Evolutionary conservation across 2,113 vertebrate genomes (phyloP), one percentile per base, ranked within the genome.

Genomic region (Pseudorasbora parva): DNA sequence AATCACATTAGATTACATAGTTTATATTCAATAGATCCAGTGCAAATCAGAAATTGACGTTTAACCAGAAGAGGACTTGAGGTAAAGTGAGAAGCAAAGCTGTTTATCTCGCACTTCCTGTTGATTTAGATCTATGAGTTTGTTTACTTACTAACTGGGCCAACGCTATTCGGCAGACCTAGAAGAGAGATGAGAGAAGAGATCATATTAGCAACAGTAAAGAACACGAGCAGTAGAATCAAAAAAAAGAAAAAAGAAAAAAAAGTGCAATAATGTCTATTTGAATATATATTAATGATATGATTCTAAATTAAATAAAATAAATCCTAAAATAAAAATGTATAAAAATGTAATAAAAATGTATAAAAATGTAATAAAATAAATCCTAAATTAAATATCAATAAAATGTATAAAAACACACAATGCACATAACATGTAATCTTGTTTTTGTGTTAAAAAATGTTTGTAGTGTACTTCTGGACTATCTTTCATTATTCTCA

Each of bases 101-200:
- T 93, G 95, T 95, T 95, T 94, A 78, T 74, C 45, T 93, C 90
- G 89, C 90, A 95, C 95, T 82, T 93, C 90, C 89, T 89, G 91
- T 93, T 91, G 81, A 89, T 87, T 85, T 90, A 82, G 79, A 84
- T 25, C 81, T 86, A 83, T 83, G 81, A 81, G 75, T 82, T 54
- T 9, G 75, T 93, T 95, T 97, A 99, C 97, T 99, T 98, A 99
- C 98, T 98, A 95, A 97, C 97, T 88, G 97, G 97, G 95, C 97
- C 97, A 94, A 96, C 95, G 94, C 95, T 97, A 94, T 96, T 98
- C 91, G 97, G 96, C 89, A 97, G 94, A 96, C 97, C 97, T 98
- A 94, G 25, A 93, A 90, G 80, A 94, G 86, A 93, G 83, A 93
- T 59, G 54, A 72, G 73, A 57, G 25, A 83, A 81, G 7, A 81